Evolutionary conservation across 2,888 invertebrate species (phyloP).

Genomic region (Clistopyga incitator): DNA sequence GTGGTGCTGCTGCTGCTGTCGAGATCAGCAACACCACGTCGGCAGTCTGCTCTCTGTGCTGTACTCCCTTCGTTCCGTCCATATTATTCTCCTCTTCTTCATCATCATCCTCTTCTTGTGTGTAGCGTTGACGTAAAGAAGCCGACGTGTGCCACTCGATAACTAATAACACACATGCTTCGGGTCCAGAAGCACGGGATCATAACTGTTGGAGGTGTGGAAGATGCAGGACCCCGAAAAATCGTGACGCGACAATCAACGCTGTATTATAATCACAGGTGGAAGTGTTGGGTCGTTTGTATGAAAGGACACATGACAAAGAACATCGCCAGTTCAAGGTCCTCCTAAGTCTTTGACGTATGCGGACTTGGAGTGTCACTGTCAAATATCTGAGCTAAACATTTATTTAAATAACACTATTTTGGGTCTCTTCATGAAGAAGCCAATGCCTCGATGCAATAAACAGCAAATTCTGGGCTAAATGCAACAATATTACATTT

Average conservation of each 20-base stretch:
- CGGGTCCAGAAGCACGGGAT: constrained; percentile 49
- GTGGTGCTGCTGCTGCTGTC: constrained; percentile 24
- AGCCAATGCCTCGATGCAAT: too few relatives aligned
- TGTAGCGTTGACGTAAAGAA: constrained; percentile 58
- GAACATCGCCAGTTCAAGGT: not conserved
- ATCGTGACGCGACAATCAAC: constrained; percentile 68
- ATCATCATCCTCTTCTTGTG: constrained; percentile 66
- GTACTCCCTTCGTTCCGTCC: constrained; percentile 47
- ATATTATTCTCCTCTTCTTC: constrained; percentile 60
- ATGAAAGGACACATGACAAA: not conserved
- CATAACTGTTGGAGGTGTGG: constrained; percentile 48
- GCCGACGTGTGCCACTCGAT: constrained; percentile 69
- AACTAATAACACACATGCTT: constrained; percentile 69
- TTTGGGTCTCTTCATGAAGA: too few relatives aligned
- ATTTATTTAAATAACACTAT: too few relatives aligned
- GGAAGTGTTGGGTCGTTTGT: constrained; percentile 39
- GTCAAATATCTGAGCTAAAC: too few relatives aligned
- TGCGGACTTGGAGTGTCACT: not conserved
- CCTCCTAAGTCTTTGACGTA: not conserved
- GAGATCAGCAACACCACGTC: constrained; percentile 55
- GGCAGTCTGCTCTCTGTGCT: constrained; percentile 37
- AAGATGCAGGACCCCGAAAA: constrained; percentile 37
- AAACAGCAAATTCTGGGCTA: too few relatives aligned
- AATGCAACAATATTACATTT: too few relatives aligned
- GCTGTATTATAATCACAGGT: constrained; percentile 62